Percentiles rank a stretch among this genome's conserved stretches.
Evolutionary conservation across 2,113 vertebrate genomes (phyloP).

Genomic region (Rhadina sibilatrix): DNA sequence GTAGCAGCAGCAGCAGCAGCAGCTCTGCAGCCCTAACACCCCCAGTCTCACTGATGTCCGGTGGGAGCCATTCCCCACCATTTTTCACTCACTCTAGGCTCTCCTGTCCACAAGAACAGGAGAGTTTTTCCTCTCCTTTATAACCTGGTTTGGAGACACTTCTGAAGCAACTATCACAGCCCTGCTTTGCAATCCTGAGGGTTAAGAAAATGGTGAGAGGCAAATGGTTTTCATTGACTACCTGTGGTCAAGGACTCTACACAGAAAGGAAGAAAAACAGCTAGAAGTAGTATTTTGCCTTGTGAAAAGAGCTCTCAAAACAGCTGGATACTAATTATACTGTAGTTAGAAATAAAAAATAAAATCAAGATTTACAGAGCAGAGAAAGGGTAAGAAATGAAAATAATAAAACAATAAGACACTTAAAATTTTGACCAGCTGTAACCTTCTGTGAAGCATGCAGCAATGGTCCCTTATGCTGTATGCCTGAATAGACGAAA

Average conservation of each 20-base stretch:
- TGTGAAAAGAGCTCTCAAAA: background rate
- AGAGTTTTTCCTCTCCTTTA: background rate
- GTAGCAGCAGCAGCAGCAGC: background rate
- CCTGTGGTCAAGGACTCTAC: background rate
- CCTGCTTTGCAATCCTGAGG: background rate
- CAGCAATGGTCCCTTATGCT: background rate
- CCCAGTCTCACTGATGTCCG: background rate
- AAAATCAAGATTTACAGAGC: background rate
- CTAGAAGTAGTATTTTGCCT: background rate
- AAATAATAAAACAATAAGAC: conserved; percentile 1
- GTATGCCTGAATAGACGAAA: conserved; percentile 29
- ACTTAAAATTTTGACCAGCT: background rate
- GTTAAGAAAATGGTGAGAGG: background rate
- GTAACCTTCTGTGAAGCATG: background rate
- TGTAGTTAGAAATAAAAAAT: background rate
- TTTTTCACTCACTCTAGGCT: background rate
- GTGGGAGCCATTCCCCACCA: background rate
- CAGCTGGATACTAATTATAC: conserved; percentile 12
- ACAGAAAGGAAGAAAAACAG: background rate
- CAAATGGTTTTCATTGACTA: background rate
- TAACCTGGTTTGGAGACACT: background rate
- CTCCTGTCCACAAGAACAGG: background rate
- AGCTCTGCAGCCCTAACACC: background rate
- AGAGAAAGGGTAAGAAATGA: background rate
- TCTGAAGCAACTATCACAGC: background rate